Evolutionary conservation across 2,113 vertebrate genomes (phyloP).

Genomic region (Stictonetta naevosa): DNA sequence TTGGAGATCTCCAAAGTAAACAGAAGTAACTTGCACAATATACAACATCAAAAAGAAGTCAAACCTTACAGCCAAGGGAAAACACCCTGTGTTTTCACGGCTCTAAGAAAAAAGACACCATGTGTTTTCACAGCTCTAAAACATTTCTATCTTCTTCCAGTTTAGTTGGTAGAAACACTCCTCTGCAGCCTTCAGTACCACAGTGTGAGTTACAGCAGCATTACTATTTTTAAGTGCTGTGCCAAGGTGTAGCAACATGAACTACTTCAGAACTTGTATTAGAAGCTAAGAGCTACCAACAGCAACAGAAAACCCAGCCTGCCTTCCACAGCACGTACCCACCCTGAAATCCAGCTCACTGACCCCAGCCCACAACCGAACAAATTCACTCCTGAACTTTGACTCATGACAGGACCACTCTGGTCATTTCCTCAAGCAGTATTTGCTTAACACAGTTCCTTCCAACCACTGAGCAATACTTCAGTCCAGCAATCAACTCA

Average conservation of each 20-base stretch:
- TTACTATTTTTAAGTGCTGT: not conserved
- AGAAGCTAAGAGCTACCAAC: not conserved
- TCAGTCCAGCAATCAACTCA: not conserved
- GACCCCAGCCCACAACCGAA: not conserved
- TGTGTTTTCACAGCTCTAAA: not conserved
- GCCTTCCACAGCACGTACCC: rapidly evolving
- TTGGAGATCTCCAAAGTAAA: not conserved
- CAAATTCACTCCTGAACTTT: not conserved
- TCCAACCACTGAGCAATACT: not conserved
- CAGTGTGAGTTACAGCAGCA: not conserved
- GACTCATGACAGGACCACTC: not conserved
- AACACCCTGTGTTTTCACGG: not conserved
- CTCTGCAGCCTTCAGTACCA: not conserved
- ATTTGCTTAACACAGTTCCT: not conserved
- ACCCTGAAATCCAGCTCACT: not conserved
- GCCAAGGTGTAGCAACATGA: not conserved
- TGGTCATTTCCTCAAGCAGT: not conserved
- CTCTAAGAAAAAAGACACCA: not conserved
- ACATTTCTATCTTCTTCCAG: not conserved
- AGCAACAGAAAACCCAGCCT: not conserved
- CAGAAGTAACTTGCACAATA: not conserved
- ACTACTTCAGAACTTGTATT: not conserved
- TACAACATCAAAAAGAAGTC: not conserved
- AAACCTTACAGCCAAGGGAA: not conserved
- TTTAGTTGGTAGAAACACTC: not conserved